These are phyloP conservation scores for Drosophila helvetica DNA, from an alignment of 2,888 invertebrate genomes.

Conservation along the genomic window DNA sequence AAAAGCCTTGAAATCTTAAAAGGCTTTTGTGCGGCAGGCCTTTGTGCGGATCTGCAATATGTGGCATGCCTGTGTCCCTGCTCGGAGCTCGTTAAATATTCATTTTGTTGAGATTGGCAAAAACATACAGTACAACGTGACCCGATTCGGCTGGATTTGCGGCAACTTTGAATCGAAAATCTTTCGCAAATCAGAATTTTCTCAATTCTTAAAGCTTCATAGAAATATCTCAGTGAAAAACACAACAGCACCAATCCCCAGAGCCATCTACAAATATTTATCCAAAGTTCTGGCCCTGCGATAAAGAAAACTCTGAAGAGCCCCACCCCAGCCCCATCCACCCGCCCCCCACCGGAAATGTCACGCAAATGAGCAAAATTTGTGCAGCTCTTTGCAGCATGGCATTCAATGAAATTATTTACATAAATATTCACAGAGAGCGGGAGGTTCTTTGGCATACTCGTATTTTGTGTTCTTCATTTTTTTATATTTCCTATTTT, in stretches of 20 bases:
- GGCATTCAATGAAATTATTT: slow-evolving; percentile 64
- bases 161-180: slow-evolving; percentile 16
- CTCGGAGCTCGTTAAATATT: slow-evolving; percentile 28
- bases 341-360: slow-evolving; percentile 34
- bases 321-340: not conserved
- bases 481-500: slow-evolving; percentile 24
- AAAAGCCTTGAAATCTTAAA: slow-evolving; percentile 63
- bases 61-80: slow-evolving; percentile 8
- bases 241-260: slow-evolving; percentile 28
- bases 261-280: slow-evolving; percentile 63
- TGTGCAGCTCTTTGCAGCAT: slow-evolving; percentile 18
- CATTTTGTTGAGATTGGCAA: slow-evolving; percentile 14
- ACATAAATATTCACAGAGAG: slow-evolving; percentile 48
- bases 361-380: slow-evolving; percentile 65
- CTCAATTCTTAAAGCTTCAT: slow-evolving; percentile 53
- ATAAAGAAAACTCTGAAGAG: slow-evolving; percentile 20
- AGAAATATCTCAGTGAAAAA: slow-evolving; percentile 26
- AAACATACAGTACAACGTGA: not conserved
- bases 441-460: slow-evolving; percentile 27
- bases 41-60: slow-evolving; percentile 29
- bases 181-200: slow-evolving; percentile 17
- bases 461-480: slow-evolving; percentile 35
- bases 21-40: slow-evolving; percentile 26
- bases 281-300: slow-evolving; percentile 40
- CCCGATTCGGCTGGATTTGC: slow-evolving; percentile 13